Conservation (phyloP, 2,797 vertebrate genomes). For the Trachops cirrhosus region DNA sequence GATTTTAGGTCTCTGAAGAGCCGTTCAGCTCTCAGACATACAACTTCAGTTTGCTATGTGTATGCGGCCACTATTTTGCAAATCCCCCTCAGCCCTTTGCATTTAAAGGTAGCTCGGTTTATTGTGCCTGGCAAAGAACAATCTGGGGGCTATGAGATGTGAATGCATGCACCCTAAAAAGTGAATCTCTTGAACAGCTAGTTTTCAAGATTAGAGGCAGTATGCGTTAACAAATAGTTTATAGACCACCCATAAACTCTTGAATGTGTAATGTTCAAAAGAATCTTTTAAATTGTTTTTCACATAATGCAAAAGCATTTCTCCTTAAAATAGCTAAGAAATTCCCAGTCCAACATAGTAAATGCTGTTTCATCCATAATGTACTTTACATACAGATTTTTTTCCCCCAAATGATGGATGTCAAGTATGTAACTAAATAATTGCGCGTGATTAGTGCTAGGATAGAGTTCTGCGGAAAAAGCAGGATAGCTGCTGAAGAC, state of each 20-base stretch:
- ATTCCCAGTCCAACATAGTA: background rate
- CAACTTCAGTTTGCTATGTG: background rate
- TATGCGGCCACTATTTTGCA: background rate
- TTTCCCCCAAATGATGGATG: background rate
- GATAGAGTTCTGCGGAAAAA: background rate
- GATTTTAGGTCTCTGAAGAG: background rate
- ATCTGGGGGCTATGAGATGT: background rate
- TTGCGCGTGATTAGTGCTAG: background rate
- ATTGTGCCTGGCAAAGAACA: background rate
- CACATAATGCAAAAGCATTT: background rate
- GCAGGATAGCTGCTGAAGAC: background rate
- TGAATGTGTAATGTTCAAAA: background rate
- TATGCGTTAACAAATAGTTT: background rate
- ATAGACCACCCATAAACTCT: background rate
- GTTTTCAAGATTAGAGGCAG: background rate
- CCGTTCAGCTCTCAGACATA: background rate
- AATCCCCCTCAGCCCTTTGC: background rate
- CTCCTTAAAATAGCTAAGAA: background rate
- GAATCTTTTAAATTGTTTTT: background rate
- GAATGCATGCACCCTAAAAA: background rate
- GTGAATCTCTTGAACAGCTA: background rate
- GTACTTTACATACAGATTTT: background rate
- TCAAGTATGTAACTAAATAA: background rate
- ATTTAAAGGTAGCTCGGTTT: background rate
- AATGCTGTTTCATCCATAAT: background rate